These are phyloP conservation scores for Neoitamus cyanurus DNA, from an alignment of 2,888 invertebrate species.

Conservation along the genomic window DNA sequence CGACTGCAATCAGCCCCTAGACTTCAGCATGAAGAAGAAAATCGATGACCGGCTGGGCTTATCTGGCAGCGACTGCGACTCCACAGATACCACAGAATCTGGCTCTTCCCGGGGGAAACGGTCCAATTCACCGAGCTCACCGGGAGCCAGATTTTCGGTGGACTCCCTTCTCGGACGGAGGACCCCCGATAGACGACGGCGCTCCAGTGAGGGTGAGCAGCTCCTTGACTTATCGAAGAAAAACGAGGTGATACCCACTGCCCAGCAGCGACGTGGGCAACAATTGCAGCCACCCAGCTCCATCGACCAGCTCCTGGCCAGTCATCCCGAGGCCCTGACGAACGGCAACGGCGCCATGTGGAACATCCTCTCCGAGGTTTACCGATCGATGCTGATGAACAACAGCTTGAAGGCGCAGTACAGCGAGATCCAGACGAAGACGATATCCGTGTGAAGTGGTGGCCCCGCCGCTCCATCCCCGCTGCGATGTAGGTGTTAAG, in stretches of 20 bases:
- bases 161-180: slow-evolving; percentile 25
- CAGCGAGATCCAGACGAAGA: slow-evolving; percentile 61
- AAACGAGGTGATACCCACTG: not conserved
- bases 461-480: not conserved
- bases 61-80: slow-evolving; percentile 5
- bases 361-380: slow-evolving; percentile 65
- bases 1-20: slow-evolving; percentile 61
- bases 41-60: slow-evolving; percentile 45
- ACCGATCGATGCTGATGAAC: slow-evolving; percentile 63
- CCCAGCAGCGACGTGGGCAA: not conserved
- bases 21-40: slow-evolving; percentile 63
- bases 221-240: slow-evolving; percentile 41
- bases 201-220: not conserved
- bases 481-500: not conserved
- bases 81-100: slow-evolving; percentile 26
- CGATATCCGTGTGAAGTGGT: slow-evolving; percentile 61
- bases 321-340: not conserved
- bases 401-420: slow-evolving; percentile 59
- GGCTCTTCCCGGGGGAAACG: not conserved
- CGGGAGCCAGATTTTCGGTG: slow-evolving; percentile 16
- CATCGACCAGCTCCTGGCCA: not conserved
- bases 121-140: not conserved
- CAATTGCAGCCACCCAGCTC: not conserved
- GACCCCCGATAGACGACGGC: not conserved
- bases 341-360: slow-evolving; percentile 58